Percentiles rank a stretch among this genome's conserved stretches.
Conservation (phyloP, 2,797 vertebrate genomes). For the Schizopygopsis malacanthus region DNA sequence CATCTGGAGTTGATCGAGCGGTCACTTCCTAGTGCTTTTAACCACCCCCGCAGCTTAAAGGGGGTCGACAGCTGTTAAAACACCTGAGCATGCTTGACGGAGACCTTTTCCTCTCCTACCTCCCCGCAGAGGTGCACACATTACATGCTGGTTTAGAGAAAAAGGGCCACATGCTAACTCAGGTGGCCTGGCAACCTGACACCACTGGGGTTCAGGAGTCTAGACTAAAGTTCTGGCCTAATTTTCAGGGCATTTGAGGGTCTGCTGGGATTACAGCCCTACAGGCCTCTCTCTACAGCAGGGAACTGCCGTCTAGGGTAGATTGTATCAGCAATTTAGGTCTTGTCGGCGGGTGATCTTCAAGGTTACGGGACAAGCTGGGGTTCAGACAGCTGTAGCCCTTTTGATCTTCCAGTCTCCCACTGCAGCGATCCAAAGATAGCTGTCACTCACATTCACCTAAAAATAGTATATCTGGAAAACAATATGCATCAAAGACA, state of each 20-base stretch:
- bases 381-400: constrained; percentile 61
- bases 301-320: constrained; percentile 55
- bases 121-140: constrained; percentile 56
- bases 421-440: constrained; percentile 59
- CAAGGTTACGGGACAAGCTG: constrained; percentile 58
- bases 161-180: constrained; percentile 51
- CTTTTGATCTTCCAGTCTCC: constrained; percentile 61
- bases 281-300: constrained; percentile 55
- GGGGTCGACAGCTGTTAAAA: constrained; percentile 67
- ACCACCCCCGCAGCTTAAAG: constrained; percentile 54
- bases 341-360: constrained; percentile 61
- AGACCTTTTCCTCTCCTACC: constrained; percentile 34
- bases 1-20: constrained; percentile 94
- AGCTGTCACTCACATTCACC: constrained; percentile 60
- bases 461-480: constrained; percentile 56
- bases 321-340: constrained; percentile 65
- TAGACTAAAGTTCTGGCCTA: constrained; percentile 57
- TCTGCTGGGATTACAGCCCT: constrained; percentile 49
- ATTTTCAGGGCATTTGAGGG: constrained; percentile 50
- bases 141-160: constrained; percentile 53
- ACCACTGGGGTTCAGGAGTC: constrained; percentile 41
- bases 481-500: constrained; percentile 47
- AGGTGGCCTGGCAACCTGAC: constrained; percentile 47
- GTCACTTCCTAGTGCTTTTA: constrained; percentile 84
- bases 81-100: constrained; percentile 59